Evolutionary conservation across 2,113 vertebrate genomes (phyloP).

Genomic region (Heliornis fulica): DNA sequence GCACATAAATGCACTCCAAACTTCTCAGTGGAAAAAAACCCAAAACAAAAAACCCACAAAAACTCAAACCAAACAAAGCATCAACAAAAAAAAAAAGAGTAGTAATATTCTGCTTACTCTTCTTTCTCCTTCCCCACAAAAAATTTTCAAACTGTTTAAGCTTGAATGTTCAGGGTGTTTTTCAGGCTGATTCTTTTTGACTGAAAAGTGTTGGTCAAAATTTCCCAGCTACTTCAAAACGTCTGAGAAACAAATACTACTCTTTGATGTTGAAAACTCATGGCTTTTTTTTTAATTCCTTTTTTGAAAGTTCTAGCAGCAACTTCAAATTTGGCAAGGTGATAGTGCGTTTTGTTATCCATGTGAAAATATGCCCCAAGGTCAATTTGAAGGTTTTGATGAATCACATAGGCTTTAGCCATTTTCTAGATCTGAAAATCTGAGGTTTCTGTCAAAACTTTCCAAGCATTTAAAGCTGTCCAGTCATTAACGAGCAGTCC

Average conservation of each 20-base stretch:
- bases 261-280: background rate
- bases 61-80: no score
- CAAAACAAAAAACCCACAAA: no score
- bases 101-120: background rate
- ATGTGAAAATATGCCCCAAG: background rate
- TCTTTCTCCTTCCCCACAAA: background rate
- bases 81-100: no score
- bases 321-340: slow-evolving; percentile 2
- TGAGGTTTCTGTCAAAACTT: background rate
- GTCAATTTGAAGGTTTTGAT: background rate
- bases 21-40: background rate
- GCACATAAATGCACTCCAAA: background rate
- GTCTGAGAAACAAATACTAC: background rate
- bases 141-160: background rate
- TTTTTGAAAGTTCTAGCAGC: background rate
- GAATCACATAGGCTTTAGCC: background rate
- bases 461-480: background rate
- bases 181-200: background rate
- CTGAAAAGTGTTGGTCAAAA: slow-evolving; percentile 2
- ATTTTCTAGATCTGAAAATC: background rate
- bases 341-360: background rate
- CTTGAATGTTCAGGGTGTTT: background rate
- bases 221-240: background rate
- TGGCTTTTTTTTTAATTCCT: background rate
- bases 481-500: background rate